Base-by-base conservation (phyloP, 2,888 invertebrate genomes). In the Apamea epomidion region DNA sequence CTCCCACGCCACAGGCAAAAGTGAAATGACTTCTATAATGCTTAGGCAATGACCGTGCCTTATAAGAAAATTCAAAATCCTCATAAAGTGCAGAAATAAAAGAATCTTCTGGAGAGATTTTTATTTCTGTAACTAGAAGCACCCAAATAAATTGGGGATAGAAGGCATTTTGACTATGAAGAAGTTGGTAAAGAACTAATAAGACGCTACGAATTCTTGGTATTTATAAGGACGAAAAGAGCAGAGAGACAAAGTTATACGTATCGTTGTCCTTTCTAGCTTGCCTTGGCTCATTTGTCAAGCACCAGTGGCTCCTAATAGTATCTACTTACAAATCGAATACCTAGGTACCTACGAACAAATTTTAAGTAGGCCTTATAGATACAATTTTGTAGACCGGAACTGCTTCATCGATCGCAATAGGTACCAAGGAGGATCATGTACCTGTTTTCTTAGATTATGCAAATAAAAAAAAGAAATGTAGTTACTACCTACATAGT, bases 1-100 rank as follows among this genome's bases (percentile, higher is more conserved):
- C 94, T 92, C 96, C 96, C 95, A 96, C 96, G 93, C 72, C 21
- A 72, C 72, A 62, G 7, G 37, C 95, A 87, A 71, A 75, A 84
- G 88, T 89, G 89, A 91, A 92, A 92, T 92, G 92, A 92, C 91
- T 90, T 92, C 88, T 78, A 75, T 88, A 74, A 91, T 89, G 91
- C 94, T 96, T 96, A 93, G 92, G 94, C 87, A 90, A 86, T 87
- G 85, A 84, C 84, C 89, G 74, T 32, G 72, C 90, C 83, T 42
- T 78, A 69, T 68, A 80, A 51, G 75, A 75, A 71, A 74, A 70
- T 69, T 70, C 32, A 51, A 48, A 76, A 62, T 69, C 6, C 8
- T 42, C 67, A 37, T 65, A 45, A 54, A 37, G 72, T 83, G 76
- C 76, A 71, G 29, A 76, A 75, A 75, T 12, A 70, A 71, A 76